phyloP scores from a whole-genome alignment of 2,797 vertebrate species.

The Darevskia mixta region DNA sequence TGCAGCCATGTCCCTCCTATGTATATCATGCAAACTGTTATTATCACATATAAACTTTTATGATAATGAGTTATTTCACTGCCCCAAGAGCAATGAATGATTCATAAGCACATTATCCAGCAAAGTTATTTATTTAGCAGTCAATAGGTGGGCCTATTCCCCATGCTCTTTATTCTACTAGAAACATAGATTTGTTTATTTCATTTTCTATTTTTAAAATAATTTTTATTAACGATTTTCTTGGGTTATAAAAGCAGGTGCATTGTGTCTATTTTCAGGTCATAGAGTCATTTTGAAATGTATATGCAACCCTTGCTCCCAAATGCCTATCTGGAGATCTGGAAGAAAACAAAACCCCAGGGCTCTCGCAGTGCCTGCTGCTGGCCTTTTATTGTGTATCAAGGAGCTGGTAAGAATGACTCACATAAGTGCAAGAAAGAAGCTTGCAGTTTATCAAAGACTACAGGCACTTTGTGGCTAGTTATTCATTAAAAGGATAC shows the following conservation, averaged over 20 bases:
- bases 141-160: background rate
- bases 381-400: background rate
- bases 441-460: background rate
- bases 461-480: background rate
- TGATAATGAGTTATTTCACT: background rate
- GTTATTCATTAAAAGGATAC: background rate
- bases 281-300: accelerated
- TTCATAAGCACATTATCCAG: background rate
- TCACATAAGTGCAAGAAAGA: background rate
- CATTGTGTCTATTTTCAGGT: no score
- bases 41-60: no score
- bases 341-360: background rate
- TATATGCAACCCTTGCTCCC: no score
- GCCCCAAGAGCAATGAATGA: background rate
- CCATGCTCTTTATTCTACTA: background rate
- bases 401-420: background rate
- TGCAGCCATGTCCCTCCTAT: no score
- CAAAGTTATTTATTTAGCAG: background rate
- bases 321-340: background rate
- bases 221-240: background rate
- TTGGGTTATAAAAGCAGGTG: no score
- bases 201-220: background rate
- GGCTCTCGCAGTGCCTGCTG: background rate
- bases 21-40: no score
- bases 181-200: background rate